phyloP scores from a whole-genome alignment of 2,888 invertebrate species.

The Melangyna quadrimaculata region DNA sequence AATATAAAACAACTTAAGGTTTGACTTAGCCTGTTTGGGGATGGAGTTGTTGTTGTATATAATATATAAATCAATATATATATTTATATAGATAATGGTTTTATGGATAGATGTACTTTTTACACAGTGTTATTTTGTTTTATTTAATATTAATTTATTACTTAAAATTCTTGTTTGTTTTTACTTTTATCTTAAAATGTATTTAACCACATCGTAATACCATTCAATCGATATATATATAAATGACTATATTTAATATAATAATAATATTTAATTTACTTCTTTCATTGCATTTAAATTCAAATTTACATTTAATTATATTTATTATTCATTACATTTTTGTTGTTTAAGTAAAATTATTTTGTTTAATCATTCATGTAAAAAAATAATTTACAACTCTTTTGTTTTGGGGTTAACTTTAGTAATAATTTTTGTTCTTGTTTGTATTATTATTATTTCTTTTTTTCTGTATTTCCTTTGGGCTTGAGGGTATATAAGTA shows the following conservation, averaged over 20 bases:
- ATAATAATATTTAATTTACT: constrained; percentile 31
- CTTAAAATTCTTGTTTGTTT: constrained; percentile 23
- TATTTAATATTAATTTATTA: constrained; percentile 31
- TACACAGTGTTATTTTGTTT: constrained; percentile 55
- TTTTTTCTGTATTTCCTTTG: constrained; percentile 36
- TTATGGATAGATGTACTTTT: constrained; percentile 66
- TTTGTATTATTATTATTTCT: constrained; percentile 12
- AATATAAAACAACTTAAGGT: constrained; percentile 59
- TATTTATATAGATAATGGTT: constrained; percentile 32
- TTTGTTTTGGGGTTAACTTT: constrained; percentile 40
- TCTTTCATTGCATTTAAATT: constrained; percentile 61
- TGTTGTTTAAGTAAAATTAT: constrained; percentile 36
- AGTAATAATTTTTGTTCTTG: constrained; percentile 30
- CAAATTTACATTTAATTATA: constrained; percentile 54
- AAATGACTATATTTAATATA: constrained; percentile 46
- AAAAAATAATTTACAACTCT: constrained; percentile 71
- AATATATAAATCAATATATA: constrained; percentile 27
- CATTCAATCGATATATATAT: constrained; percentile 65
- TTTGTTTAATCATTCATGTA: constrained; percentile 63
- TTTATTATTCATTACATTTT: constrained; percentile 19
- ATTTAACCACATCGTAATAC: constrained; percentile 65
- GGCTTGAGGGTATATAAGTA: constrained; percentile 41
- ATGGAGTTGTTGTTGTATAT: constrained; percentile 66
- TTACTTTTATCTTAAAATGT: constrained; percentile 50
- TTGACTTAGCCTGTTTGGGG: constrained; percentile 72